Evolutionary conservation across 1,140 invertebrate genomes (phyloP), one percentile per base, ranked within the genome.

Genomic region (Halyomorpha halys): DNA sequence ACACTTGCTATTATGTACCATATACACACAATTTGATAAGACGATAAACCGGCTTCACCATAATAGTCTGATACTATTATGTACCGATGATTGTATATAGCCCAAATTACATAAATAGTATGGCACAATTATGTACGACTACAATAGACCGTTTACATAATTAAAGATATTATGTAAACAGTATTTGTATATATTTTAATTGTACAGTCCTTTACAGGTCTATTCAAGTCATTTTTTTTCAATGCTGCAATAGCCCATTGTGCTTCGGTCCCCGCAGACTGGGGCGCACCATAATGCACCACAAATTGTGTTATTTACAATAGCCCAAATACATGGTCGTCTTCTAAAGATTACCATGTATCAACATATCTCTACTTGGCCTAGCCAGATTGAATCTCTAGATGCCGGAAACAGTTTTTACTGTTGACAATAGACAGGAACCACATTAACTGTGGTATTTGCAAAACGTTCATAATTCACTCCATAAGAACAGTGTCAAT

Each of bases 71-170:
- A 56, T 23, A 65, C 66, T 67, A 67, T 67, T 67, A 61, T 67
- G 66, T 67, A 67, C 63, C 63, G 66, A 67, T 67, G 54, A 54
- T 53, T 39, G 62, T 59, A 64, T 44, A 62, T 62, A 39, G 45
- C 34, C 14, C 23, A 54, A 59, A 68, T 69, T 69, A 69, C 68
- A 69, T 69, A 64, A 69, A 69, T 69, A 69, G 68, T 69, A 69
- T 67, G 63, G 63, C 65, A 69, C 66, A 68, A 69, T 69, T 69
- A 69, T 69, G 68, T 69, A 67, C 53, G 45, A 65, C 65, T 66
- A 56, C 21, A 56, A 56, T 56, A 56, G 53, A 56, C 53, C 53
- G 53, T 56, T 56, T 56, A 25, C 53, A 56, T 56, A 25, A 56
- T 25, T 23, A 11, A 23, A 23, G 34, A 39, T 39, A 13, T 56